These are phyloP conservation scores for Sciurus vulgaris DNA, from an alignment of 2,797 vertebrate genomes.

Conservation along the genomic window DNA sequence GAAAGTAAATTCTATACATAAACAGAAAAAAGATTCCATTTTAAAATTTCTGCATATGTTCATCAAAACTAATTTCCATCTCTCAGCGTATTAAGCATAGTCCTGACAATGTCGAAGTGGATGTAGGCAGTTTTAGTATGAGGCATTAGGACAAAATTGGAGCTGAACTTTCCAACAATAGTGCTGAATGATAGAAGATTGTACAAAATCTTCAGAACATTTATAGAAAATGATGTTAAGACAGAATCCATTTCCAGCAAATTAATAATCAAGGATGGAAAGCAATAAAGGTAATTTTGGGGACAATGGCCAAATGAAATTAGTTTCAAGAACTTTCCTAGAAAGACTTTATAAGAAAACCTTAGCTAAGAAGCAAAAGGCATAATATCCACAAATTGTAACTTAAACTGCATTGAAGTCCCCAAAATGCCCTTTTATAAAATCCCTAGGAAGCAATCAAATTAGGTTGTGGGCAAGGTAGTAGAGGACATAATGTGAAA, in stretches of 20 bases:
- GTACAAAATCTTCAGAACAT: not conserved
- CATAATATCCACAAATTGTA: not conserved
- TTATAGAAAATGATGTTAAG: not conserved
- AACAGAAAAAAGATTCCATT: not conserved
- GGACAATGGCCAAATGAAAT: not conserved
- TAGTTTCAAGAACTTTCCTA: not conserved
- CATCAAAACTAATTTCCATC: not conserved
- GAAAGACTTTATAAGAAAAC: not conserved
- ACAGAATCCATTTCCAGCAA: not conserved
- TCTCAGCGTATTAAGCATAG: not conserved
- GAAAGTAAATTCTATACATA: not conserved
- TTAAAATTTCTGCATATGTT: not conserved
- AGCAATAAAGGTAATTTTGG: not conserved
- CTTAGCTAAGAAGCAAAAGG: not conserved
- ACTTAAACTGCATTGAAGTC: not conserved
- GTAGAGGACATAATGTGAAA: not conserved
- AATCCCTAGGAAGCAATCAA: not conserved
- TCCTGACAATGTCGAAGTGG: not conserved
- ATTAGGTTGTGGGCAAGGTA: not conserved
- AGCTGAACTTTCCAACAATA: not conserved
- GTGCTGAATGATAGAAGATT: not conserved
- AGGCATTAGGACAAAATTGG: not conserved
- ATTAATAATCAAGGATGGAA: not conserved
- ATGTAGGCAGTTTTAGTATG: not conserved
- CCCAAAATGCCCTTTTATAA: not conserved